Evolutionary conservation across 2,113 vertebrate genomes (phyloP), one percentile per base, ranked within the genome.

Genomic region (Scolopax mira): DNA sequence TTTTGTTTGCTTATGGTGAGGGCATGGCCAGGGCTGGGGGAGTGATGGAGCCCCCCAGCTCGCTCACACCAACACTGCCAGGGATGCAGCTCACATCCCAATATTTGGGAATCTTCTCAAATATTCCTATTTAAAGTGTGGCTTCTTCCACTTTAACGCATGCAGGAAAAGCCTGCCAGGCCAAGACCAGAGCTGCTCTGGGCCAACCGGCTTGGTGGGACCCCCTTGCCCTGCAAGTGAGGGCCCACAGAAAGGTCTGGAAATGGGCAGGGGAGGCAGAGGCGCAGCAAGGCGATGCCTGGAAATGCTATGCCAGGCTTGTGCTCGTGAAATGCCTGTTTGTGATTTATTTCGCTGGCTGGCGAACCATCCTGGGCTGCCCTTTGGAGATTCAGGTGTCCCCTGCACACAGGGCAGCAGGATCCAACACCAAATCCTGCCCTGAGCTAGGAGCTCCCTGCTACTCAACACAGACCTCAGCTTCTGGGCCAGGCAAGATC

Each of bases 21-120:
- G 52, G 14, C 35, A 55, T 0, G 0, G 44, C 39, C 1, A 5
- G n/a, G 33, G 66, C 42, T 2, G 2, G 17, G 65, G 17, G 13
- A 18, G 31, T 55, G 62, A 35, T 5, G 3, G 49, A 84, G 33
- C 15, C 44, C 52, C 28, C 25, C 55, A 18, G 35, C 22, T 83
- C 0, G 0, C 27, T 54, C 13, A 3, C 62, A 60, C 39, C 23
- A 7, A 2, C 1, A 1, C 74, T 64, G 73, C 55, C 61, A 23
- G 42, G 33, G 44, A 48, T 72, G 66, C 11, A 2, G 48, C 31
- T 93, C 8, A 33, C 4, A 1, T 2, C 4, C 17, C n/a, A n/a
- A n/a, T n/a, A n/a, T n/a, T n/a, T n/a, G 71, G 62, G 28, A 85
- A 58, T 30, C 52, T 48, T n/a, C 7, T 31, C 28, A 24, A 3